Evolutionary conservation across 2,888 invertebrate species (phyloP).

Genomic region (Callimorpha dominula): DNA sequence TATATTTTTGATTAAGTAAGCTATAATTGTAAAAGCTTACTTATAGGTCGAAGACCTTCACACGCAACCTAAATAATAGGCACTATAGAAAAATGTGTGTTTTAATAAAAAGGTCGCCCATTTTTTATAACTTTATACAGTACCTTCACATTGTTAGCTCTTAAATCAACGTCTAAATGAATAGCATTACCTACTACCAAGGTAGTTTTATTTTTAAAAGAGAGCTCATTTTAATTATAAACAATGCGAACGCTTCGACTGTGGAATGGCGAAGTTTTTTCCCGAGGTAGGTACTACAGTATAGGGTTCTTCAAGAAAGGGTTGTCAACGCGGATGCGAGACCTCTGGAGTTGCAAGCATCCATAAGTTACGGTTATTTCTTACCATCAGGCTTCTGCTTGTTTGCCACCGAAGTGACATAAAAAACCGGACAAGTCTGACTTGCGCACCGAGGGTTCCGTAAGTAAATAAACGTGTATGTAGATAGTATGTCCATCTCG

Average conservation of each 20-base stretch:
- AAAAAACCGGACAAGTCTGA: no score
- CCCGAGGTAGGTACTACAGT: no score
- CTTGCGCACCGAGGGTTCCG: no score
- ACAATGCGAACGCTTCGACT: background rate
- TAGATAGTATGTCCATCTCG: no score
- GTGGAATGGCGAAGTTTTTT: no score
- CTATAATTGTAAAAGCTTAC: background rate
- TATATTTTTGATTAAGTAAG: background rate
- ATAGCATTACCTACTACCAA: background rate
- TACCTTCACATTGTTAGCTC: background rate
- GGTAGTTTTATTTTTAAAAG: slow-evolving; percentile 1
- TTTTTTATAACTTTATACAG: slow-evolving; percentile 24
- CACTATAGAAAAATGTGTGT: slow-evolving; percentile 13
- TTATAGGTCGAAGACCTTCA: slow-evolving; percentile 1
- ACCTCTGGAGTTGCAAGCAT: no score
- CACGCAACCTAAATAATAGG: slow-evolving; percentile 8
- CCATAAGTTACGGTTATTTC: no score
- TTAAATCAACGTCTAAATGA: slow-evolving; percentile 5
- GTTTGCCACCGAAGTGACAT: no score
- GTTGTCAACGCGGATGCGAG: no score
- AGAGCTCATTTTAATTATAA: background rate
- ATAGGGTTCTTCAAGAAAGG: no score
- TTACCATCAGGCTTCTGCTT: no score
- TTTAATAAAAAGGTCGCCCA: slow-evolving; percentile 34
- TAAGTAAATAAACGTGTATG: no score